Percentiles rank a stretch among this genome's conserved stretches.
phyloP scores from a whole-genome alignment of 2,888 invertebrate species.

The Platynereis dumerilii region DNA sequence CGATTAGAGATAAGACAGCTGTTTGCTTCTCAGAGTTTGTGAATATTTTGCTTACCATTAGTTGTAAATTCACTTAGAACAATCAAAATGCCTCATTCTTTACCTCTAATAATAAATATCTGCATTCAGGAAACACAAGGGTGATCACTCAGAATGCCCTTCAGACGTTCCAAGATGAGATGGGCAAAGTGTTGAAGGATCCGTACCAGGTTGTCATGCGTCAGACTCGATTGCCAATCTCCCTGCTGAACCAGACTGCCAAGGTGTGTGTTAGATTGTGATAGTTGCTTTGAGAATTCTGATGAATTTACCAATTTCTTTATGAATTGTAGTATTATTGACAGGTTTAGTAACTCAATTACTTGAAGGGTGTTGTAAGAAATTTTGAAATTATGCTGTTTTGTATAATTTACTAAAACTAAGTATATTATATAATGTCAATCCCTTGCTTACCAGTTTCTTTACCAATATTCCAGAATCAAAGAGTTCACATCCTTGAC shows the following conservation, averaged over 20 bases:
- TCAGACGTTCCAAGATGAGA: constrained; percentile 80
- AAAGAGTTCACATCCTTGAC: constrained; percentile 91
- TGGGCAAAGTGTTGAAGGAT: constrained; percentile 91
- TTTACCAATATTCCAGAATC: constrained; percentile 68
- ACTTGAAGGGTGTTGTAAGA: too few species aligned
- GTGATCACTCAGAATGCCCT: constrained; percentile 85
- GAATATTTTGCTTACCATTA: neutral
- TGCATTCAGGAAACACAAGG: constrained; percentile 77
- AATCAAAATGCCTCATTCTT: neutral
- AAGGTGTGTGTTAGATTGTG: constrained; percentile 65
- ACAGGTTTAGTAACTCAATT: too few species aligned
- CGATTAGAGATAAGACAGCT: too few species aligned
- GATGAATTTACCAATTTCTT: too few species aligned
- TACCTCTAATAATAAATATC: too few species aligned
- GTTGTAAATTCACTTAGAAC: neutral
- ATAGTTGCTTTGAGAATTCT: neutral
- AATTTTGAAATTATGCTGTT: too few species aligned
- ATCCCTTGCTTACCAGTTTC: neutral
- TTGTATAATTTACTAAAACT: neutral
- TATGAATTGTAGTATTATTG: too few species aligned
- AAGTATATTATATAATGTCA: neutral
- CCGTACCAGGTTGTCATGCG: constrained; percentile 98
- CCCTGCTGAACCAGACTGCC: constrained; percentile 86
- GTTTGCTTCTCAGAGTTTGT: too few species aligned
- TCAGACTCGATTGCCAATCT: constrained; percentile 92